These are phyloP conservation scores for Lethenteron reissneri DNA, from an alignment of 2,113 vertebrate species.

Conservation along the genomic window DNA sequence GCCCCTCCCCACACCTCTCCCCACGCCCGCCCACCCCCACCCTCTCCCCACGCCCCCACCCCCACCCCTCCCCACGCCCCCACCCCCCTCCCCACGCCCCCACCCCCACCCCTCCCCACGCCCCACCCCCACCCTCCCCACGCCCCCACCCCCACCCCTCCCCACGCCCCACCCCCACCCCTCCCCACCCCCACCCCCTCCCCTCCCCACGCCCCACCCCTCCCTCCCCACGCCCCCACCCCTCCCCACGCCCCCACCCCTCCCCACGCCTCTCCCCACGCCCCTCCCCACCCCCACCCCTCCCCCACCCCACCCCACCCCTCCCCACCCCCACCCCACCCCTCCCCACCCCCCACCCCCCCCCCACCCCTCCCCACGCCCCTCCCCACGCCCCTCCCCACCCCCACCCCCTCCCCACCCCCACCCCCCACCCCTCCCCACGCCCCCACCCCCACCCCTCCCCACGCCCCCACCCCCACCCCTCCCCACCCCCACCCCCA, in stretches of 20 bases:
- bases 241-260: too few species aligned
- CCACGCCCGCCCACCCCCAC: neutral
- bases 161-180: too few species aligned
- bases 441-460: too few species aligned
- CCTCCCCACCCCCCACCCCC: neutral
- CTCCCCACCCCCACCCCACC: neutral
- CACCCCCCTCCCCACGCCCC: neutral
- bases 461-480: too few species aligned
- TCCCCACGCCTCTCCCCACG: too few species aligned
- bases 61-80: neutral
- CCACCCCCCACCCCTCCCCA: too few species aligned
- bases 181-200: neutral
- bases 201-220: too few species aligned
- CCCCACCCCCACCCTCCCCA: neutral
- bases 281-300: too few species aligned
- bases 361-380: neutral
- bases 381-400: neutral
- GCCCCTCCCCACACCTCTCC: neutral
- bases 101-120: neutral
- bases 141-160: too few species aligned
- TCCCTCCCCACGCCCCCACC: too few species aligned
- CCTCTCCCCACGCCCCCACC: neutral
- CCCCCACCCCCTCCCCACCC: neutral
- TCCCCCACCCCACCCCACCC: too few species aligned
- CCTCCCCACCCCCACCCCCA: neutral